Conservation (phyloP, 2,888 invertebrate genomes). For the Drosophila sordidapex region DNA sequence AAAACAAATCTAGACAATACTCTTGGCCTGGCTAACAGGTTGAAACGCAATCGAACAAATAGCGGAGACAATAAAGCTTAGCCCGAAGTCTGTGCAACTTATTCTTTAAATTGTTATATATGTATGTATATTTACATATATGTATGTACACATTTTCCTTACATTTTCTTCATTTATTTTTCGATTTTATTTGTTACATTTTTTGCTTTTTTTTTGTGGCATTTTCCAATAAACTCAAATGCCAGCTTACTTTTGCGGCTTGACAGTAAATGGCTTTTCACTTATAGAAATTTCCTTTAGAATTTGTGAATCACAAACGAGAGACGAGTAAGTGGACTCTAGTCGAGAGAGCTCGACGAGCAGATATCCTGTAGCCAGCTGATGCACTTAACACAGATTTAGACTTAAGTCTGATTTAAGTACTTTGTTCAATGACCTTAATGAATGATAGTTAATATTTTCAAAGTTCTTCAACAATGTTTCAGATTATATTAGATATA, state of each 20-base stretch:
- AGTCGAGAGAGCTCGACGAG: background rate
- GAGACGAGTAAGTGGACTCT: background rate
- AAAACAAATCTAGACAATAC: constrained; percentile 41
- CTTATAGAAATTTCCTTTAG: constrained; percentile 36
- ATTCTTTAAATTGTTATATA: constrained; percentile 23
- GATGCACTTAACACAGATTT: background rate
- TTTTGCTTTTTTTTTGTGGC: constrained; percentile 7
- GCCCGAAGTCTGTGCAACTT: constrained; percentile 24
- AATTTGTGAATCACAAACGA: constrained; percentile 5
- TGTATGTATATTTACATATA: background rate
- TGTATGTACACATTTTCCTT: constrained; percentile 1
- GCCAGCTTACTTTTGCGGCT: constrained; percentile 62
- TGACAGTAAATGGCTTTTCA: constrained; percentile 67
- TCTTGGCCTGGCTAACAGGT: constrained; percentile 62
- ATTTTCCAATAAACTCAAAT: constrained; percentile 66
- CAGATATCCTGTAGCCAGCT: background rate
- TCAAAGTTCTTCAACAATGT: background rate
- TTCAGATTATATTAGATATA: background rate
- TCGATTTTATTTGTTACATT: constrained; percentile 12
- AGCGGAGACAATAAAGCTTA: constrained; percentile 72
- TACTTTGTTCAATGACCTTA: background rate
- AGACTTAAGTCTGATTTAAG: no score
- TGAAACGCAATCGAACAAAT: constrained; percentile 62
- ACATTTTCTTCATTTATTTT: background rate
- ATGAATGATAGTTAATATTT: background rate